Base-by-base conservation (phyloP, 2,113 vertebrate genomes). In the Setophaga coronata region DNA sequence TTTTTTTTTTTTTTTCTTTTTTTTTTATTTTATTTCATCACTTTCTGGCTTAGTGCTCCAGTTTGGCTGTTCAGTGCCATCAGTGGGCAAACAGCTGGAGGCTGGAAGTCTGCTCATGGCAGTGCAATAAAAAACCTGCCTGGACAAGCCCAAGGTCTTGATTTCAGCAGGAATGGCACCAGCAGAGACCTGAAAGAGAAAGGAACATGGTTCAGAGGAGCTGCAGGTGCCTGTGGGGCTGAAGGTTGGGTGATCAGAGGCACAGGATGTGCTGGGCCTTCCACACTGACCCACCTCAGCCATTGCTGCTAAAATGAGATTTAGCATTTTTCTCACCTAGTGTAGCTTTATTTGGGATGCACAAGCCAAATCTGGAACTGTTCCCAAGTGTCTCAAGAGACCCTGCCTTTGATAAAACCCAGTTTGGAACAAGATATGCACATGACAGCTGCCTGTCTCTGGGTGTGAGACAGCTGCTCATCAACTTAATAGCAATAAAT, bases 401-500 rank as follows among this genome's bases (percentile, higher is more conserved):
- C 48, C 33, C 73, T 94, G 93, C 61, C 56, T 25, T 60, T 40
- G 83, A 61, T 84, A 82, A 84, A 83, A 62, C 42, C 51, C 38
- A 2, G 26, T 40, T 95, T 66, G 23, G 67, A 86, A 42, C 0
- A 36, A 81, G 91, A 65, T 4, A 3, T 0, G 56, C 1, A 0
- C 33, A 12, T 33, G 72, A 60, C 81, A 92, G 77, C 86, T 89
- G 80, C 54, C 76, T 78, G 65, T 76, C 82, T 79, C 69, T 1
- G 12, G 33, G 20, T 64, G 84, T 78, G 54, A 13, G 56, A 24
- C 51, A 56, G 64, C 86, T 84, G 77, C 93, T 90, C 48, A 19
- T 94, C 93, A 96, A 53, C 73, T 92, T 95, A 95, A 95, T 92
- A 48, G 87, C 77, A 91, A 51, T 84, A 91, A 97, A 94, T 93